Evolutionary conservation across 2,113 vertebrate genomes (phyloP), one percentile per base, ranked within the genome.

Genomic region (Phaethornis superciliosus): DNA sequence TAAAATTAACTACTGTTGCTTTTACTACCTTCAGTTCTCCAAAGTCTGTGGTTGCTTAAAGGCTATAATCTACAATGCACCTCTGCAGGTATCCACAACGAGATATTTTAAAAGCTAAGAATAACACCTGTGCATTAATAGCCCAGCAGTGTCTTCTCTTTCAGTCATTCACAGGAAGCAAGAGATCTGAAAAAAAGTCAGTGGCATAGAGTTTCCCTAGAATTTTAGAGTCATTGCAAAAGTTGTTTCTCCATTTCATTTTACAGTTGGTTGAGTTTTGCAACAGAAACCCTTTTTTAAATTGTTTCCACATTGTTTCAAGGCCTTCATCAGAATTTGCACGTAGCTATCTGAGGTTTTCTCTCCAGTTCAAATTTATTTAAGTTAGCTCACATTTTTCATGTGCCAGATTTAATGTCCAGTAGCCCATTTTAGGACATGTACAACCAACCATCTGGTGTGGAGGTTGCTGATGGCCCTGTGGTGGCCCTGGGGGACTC

Each of bases 241-340:
- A 4, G 2, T 77, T 89, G 27, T 28, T 90, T 87, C 26, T 47
- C 19, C 55, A 12, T 64, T 81, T 63, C 22, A 3, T 81, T 84
- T 81, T 81, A 30, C 0, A 0, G 3, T 54, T 69, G 30, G 20
- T 27, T 56, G 27, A 4, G 0, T n/a, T 93, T 84, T 85, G 15
- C 63, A 75, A 47, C 52, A 87, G 52, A 64, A 59, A 7, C 35
- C 56, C 7, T 22, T 51, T 10, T 26, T 47, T 56, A 69, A 46
- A 42, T 70, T 81, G 22, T 35, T 30, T 70, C 71, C 3, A 1
- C 30, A 1, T 59, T 63, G 42, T 78, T 75, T 76, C 70, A 59
- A 62, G 58, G 21, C 15, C 27, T 58, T 15, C 3, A 40, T 93
- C 65, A 33, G 26, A 10, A 6, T 44, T 76, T 81, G 46, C 24